Evolutionary conservation across 2,113 vertebrate species (phyloP).

Genomic region (Mustela nigripes): DNA sequence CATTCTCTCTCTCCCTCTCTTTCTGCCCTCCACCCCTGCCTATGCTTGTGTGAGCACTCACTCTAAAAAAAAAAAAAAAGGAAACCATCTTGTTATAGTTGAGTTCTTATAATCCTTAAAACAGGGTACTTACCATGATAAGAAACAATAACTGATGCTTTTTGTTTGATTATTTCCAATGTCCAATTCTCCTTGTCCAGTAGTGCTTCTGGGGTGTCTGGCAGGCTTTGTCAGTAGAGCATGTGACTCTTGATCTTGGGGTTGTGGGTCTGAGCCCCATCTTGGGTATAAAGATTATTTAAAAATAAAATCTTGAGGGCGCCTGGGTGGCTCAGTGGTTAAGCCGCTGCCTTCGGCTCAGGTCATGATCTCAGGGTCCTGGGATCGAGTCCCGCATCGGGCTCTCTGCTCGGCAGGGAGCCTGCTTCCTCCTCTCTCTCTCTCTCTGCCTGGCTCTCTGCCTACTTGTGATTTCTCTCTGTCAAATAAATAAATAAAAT

Average conservation of each 20-base stretch:
- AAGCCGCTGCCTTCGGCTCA: no score
- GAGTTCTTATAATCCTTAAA: slow-evolving; percentile 17
- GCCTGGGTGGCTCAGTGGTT: no score
- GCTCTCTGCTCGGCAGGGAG: no score
- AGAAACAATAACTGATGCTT: neutral
- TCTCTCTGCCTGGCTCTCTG: no score
- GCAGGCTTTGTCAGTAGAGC: neutral
- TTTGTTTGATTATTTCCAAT: slow-evolving; percentile 31
- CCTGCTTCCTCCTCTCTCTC: no score
- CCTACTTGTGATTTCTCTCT: no score
- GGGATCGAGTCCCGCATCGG: no score
- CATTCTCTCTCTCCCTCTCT: neutral
- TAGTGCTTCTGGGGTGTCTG: neutral
- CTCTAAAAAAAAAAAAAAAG: neutral
- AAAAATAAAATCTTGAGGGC: neutral
- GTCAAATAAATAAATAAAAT: no score
- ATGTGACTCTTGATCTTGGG: neutral
- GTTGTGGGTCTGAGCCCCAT: neutral
- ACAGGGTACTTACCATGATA: neutral
- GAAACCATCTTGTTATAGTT: neutral
- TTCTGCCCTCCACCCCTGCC: neutral
- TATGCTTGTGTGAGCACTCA: neutral
- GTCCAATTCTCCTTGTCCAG: no score
- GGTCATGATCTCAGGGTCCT: no score
- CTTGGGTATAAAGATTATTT: neutral